Percentiles rank a stretch among this genome's conserved stretches.
Conservation (phyloP, 2,797 vertebrate genomes). For the Botia almorhae region DNA sequence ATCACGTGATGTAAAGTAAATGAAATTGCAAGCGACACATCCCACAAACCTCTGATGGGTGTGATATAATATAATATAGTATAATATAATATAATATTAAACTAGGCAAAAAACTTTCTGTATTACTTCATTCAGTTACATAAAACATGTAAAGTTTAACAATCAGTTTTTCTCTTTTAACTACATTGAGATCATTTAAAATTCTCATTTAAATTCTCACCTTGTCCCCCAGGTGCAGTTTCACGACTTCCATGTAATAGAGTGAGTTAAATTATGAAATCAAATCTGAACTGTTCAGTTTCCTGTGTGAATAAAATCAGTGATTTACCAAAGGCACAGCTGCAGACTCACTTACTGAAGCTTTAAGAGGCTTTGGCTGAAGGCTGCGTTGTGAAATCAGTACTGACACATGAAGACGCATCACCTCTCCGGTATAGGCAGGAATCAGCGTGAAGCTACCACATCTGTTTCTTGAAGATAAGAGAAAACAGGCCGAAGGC, state of each 20-base stretch:
- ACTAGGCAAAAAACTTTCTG: no score
- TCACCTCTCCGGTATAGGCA: constrained; percentile 60
- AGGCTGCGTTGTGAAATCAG: constrained; percentile 66
- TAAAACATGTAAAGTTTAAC: no score
- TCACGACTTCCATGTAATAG: constrained; percentile 37
- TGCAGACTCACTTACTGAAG: constrained; percentile 57
- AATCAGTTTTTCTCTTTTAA: background rate
- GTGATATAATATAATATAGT: background rate
- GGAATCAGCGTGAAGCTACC: constrained; percentile 64
- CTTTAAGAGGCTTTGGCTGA: constrained; percentile 70
- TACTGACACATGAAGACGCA: constrained; percentile 64
- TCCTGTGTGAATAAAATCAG: constrained; percentile 50
- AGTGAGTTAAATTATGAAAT: constrained; percentile 48
- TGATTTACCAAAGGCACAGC: constrained; percentile 56
- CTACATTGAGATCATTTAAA: background rate
- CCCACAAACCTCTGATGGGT: background rate
- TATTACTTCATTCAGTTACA: no score
- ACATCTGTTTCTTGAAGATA: constrained; percentile 75
- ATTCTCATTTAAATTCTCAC: background rate
- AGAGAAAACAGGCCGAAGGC: constrained; percentile 55
- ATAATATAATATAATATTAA: background rate
- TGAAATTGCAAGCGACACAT: background rate
- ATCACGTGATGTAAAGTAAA: background rate
- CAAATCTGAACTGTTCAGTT: constrained; percentile 44
- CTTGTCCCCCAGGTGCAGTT: background rate